Base-by-base conservation (phyloP, 2,113 vertebrate genomes). In the Platanista minor region DNA sequence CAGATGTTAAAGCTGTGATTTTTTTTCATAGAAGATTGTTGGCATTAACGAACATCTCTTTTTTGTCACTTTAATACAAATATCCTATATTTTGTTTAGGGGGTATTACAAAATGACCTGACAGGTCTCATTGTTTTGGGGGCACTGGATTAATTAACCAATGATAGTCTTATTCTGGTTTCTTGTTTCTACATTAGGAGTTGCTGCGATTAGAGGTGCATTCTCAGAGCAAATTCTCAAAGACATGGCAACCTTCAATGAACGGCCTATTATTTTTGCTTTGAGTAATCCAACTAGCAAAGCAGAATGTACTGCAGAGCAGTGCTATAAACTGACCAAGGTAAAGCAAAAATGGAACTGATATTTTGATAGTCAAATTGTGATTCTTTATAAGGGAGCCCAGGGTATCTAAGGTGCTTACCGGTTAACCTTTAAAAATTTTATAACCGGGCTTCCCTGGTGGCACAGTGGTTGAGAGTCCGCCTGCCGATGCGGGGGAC, bases 281-380 rank as follows among this genome's bases (percentile, higher is more conserved):
- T 99, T 99, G 97, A 99, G 99, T 98, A 99, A 99, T 97, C 99
- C 99, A 6, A 99, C 99, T 80, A 99, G 99, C 98, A 99, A 99
- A 98, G 99, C 99, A 21, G 99, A 99, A 96, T 99, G 99, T 95
- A 99, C 99, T 27, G 99, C 99, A 74, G 99, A 99, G 97, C 99
- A 99, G 98, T 99, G 99, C 97, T 99, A 99, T 98, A 98, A 96
- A 33, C 92, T 99, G 29, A 99, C 99, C 90, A 97, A 99, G 99
- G 99, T 99, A 99, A 97, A 25, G 23, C 57, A 81, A 93, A 41
- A 88, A 41, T 72, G 4, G 71, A 83, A 71, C 62, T 89, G 33
- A 52, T 39, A 54, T 75, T 77, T 96, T 92, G 64, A 64, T 75
- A 36, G 36, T 67, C 41, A 29, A 15, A 69, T 64, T 57, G 80